Base-by-base conservation (phyloP, 2,888 invertebrate genomes). In the Drosophila quinaria region DNA sequence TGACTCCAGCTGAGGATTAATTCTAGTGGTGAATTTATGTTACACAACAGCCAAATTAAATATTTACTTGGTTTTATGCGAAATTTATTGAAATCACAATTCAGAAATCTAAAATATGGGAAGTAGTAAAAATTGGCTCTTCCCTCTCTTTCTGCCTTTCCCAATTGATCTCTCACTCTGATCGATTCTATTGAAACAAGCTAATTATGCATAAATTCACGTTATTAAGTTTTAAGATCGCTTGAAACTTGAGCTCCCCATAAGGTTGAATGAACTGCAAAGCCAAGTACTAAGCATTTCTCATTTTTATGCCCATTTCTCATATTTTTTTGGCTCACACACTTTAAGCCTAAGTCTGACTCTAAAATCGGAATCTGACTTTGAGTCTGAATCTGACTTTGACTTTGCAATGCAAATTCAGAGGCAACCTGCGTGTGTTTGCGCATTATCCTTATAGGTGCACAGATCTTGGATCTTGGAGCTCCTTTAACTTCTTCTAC, bases 1-100 rank as follows among this genome's bases (percentile, higher is more conserved):
- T 89, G 83, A 90, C 77, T 82, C 64, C 58, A 74, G 62, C 71
- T 69, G 74, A 56, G 77, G 80, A 87, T 89, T 89, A 87, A 80
- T 81, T 85, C 75, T 71, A 81, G 87, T 80, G 78, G 72, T 80
- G 78, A 89, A 87, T 89, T 87, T 85, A 89, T 89, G 90, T 80
- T 85, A 81, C 75, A 89, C 89, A 85, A 84, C 86, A 80, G 33
- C 58, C 78, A 80, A 78, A 87, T 89, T 87, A 75, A 87, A 89
- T 82, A 74, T 76, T 77, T 77, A 73, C 70, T 70, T 64, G 68
- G 56, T 65, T 87, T 88, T 76, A 89, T 85, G 84, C 73, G 79
- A 81, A 75, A 72, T 84, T 86, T 84, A 85, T 86, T 78, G 74
- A 78, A 78, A 89, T 87, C 59, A 25, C 59, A 62, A 62, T 62